Evolutionary conservation across 64 coral and sea anemone species (phyloP), one percentile per base, ranked within the genome.

Genomic region (Montipora efflorescens): DNA sequence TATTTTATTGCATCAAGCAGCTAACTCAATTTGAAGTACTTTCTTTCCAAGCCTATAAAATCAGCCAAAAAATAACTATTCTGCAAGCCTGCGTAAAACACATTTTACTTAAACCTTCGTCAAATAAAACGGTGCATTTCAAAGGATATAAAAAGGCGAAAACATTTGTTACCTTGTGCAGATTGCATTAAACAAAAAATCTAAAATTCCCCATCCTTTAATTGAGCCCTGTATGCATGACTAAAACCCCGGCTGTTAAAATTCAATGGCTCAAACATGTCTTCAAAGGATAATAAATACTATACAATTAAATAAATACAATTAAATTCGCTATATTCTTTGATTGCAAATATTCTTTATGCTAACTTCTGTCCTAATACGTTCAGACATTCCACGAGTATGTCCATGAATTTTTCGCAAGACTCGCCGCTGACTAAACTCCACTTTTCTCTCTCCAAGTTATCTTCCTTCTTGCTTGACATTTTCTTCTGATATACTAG

Each of bases 301-400:
- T 86, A 59, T 86, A 86, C 82, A 86, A 86, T 86, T 86, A 49
- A 86, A 86, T 86, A 86, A 86, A 86, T 86, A 84, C 28, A 52
- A 71, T 71, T 72, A 71, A 48, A 50, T 86, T 86, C 25, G 81
- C 59, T 67, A 67, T 68, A 84, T 49, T 86, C 15, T 68, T 69
- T 50, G 48, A 48, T 64, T 86, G 82, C 18, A 72, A 86, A 67
- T 86, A 64, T 86, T 86, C 82, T 21, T 13, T 19, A 8, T 18
- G 62, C 18, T 46, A 19, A 71, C 50, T 84, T 15, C 46, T 47
- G 19, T 86, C 66, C 71, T 20, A 5, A 48, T 50, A 45, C 16
- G 15, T 6, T 48, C 11, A 51, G 47, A 72, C 25, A 86, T 70
- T 83, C 45, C 47, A 67, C 2, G 43, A 71, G 48, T 44, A 47